Conservation (phyloP, 1,140 invertebrate genomes). For the Zophobas atratus region DNA sequence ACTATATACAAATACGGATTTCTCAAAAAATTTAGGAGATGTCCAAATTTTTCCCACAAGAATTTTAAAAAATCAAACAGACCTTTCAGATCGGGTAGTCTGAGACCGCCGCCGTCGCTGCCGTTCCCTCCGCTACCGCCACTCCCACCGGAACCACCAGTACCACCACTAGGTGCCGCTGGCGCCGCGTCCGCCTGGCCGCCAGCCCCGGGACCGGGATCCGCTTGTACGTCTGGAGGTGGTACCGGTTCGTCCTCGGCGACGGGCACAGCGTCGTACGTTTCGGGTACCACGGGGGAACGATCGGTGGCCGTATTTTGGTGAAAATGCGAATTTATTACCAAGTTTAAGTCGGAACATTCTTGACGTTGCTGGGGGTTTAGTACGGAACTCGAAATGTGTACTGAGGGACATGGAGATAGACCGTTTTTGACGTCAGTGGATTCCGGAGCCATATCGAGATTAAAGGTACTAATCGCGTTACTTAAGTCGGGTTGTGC, state of each 20-base stretch:
- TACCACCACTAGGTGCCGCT: slow-evolving; percentile 62
- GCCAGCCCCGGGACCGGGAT: slow-evolving; percentile 43
- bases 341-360: slow-evolving; percentile 65
- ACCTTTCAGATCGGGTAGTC: slow-evolving; percentile 62
- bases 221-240: slow-evolving; percentile 27
- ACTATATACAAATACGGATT: slow-evolving; percentile 63
- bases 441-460: slow-evolving; percentile 57
- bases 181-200: slow-evolving; percentile 29
- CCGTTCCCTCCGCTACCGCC: slow-evolving; percentile 67
- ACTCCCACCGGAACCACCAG: slow-evolving; percentile 66
- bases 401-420: slow-evolving; percentile 60
- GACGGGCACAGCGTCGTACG: slow-evolving; percentile 52
- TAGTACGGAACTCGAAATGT: slow-evolving; percentile 60
- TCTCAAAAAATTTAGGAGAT: slow-evolving; percentile 57
- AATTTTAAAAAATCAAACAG: slow-evolving; percentile 60
- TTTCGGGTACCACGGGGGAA: slow-evolving; percentile 53
- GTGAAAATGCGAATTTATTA: slow-evolving; percentile 64
- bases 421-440: slow-evolving; percentile 45
- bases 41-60: slow-evolving; percentile 52
- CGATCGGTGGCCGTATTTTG: slow-evolving; percentile 57
- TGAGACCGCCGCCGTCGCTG: slow-evolving; percentile 62
- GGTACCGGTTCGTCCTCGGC: slow-evolving; percentile 24
- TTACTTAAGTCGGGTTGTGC: slow-evolving; percentile 42
- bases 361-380: slow-evolving; percentile 58
- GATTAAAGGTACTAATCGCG: slow-evolving; percentile 58